Base-by-base conservation (phyloP, 2,888 invertebrate species). In the Hartigia nigra region DNA sequence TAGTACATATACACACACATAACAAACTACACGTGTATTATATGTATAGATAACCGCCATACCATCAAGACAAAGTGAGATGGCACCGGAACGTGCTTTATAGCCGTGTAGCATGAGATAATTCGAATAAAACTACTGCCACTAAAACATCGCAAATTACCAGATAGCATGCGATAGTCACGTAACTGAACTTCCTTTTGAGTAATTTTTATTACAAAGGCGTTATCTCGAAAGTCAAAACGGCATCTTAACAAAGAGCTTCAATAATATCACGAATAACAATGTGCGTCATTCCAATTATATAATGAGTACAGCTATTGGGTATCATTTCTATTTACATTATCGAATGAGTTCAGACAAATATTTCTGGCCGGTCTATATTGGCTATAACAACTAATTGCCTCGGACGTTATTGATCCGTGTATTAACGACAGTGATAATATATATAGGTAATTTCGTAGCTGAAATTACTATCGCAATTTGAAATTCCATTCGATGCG, bases 71-170 rank as follows among this genome's bases (percentile, higher is more conserved):
- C 55, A 55, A 5, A 55, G 14, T 55, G 55, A 55, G 55, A 55
- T 55, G 55, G 55, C 5, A 55, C 55, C 55, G 55, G 55, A 55
- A 23, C 9, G 55, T 55, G 23, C 55, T 55, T 55, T 55, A 55
- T 55, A 23, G 55, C 55, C 55, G 55, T 23, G 55, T 23, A 23
- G 55, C 55, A 23, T 55, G 55, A 55, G 72, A 72, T 31, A 72
- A 72, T 72, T 55, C 55, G 55, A 37, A 78, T 75, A 75, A 75
- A 75, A 78, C 75, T 74, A 32, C 31, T 31, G 75, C 74, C 74
- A 78, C 76, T 79, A 79, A 79, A 79, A 74, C 70, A 70, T 76
- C 35, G 39, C 74, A 79, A 79, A 79, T 79, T 79, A 37, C 76
- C 75, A 32, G 31, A 79, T 76, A 74, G 14, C 78, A 74, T 69